Percentiles rank a stretch among this genome's conserved stretches.
Evolutionary conservation across 2,797 vertebrate species (phyloP).

Genomic region (Hyperoplus immaculatus): DNA sequence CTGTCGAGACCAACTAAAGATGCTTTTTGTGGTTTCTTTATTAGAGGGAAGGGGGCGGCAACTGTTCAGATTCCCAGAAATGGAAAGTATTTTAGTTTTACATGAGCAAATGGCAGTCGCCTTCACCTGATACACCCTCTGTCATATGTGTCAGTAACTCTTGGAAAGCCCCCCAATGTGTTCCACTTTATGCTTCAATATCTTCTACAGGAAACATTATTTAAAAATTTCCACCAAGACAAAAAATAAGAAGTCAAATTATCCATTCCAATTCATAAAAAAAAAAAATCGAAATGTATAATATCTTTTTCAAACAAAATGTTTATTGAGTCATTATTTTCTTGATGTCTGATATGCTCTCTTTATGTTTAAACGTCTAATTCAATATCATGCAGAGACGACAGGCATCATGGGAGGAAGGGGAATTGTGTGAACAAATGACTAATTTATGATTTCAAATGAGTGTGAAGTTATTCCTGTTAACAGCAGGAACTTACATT

Average conservation of each 20-base stretch:
- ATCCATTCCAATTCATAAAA: not conserved
- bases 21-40: slow-evolving; percentile 26
- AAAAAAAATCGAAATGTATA: no score
- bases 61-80: slow-evolving; percentile 36
- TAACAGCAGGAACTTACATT: no score
- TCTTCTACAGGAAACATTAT: not conserved
- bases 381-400: no score
- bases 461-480: no score
- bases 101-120: slow-evolving; percentile 1
- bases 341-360: no score
- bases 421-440: no score
- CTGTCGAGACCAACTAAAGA: slow-evolving; percentile 1
- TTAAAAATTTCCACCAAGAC: not conserved
- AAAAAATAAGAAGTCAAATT: not conserved
- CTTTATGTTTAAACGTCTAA: no score
- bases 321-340: no score
- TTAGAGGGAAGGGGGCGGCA: slow-evolving; percentile 16
- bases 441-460: no score
- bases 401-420: no score
- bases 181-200: not conserved
- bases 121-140: not conserved
- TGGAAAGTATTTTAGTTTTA: slow-evolving; percentile 50
- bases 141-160: not conserved
- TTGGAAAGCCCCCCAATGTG: not conserved
- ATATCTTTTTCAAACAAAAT: no score